Base-by-base conservation (phyloP, 2,888 invertebrate species). In the Ecdyonurus torrentis region DNA sequence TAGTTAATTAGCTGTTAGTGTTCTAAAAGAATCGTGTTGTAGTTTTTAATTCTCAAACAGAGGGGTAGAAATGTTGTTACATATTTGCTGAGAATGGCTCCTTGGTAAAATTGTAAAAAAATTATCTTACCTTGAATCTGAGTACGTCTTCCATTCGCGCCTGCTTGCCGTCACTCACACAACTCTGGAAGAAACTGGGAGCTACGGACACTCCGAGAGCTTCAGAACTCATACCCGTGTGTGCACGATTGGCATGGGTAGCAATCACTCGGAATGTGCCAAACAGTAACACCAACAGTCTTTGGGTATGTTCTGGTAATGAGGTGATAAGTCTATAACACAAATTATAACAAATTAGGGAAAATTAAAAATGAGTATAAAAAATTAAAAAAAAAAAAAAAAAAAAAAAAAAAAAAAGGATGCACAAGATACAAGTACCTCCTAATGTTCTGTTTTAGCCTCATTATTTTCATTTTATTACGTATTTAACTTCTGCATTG, bases 251-350 rank as follows among this genome's bases (percentile, higher is more conserved):
- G 70, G 92, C 90, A 75, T 91, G 91, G 69, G 91, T 91, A 23
- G 94, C 91, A 75, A 95, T 93, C 69, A 93, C 91, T 70, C 93
- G 85, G 79, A 95, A 98, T 71, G 97, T 98, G 69, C 98, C 98
- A 77, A 98, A 97, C 66, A 98, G 81, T 69, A 98, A 82, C 70
- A 97, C 95, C 72, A 98, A 78, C 69, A 98, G 80, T 74, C 91
- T 87, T 79, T 97, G 98, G 67, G 94, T 92, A 75, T 91, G 89
- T 64, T 86, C 81, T 62, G 94, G 93, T 75, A 92, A 81, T 70
- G 92, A 87, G 70, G 87, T 83, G 70, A 96, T 85, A 74, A 94
- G 83, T 77, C 96, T 96, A 80, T 58, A 20, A 25, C 61, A 64
- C 52, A 61, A 64, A 64, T 59, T 64, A 60, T 58, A 65, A 65